Conservation (phyloP, 2,797 vertebrate species). For the Enteromius anoplus region DNA sequence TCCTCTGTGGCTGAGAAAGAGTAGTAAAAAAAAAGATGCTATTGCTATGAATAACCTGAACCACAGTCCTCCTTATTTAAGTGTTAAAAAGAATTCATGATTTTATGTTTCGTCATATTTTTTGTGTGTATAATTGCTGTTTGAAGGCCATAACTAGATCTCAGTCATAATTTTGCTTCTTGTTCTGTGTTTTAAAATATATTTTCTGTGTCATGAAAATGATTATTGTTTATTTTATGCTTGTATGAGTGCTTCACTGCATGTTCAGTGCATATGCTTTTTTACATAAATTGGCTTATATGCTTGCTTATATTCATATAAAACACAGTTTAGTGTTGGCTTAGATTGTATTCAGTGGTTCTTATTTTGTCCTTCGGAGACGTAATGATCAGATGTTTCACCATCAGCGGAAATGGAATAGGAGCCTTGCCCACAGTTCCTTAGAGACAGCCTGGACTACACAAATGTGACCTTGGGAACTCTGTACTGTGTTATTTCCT, state of each 20-base stretch:
- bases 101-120: conserved; percentile 2
- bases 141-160: neutral
- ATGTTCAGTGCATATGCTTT: neutral
- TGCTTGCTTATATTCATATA: conserved; percentile 18
- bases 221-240: neutral
- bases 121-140: neutral
- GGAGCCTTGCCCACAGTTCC: conserved; percentile 37
- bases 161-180: neutral
- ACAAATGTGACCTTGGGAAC: conserved; percentile 52
- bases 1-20: conserved; percentile 19
- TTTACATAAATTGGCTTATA: neutral
- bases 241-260: neutral
- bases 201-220: neutral
- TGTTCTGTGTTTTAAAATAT: neutral
- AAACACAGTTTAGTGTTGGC: conserved; percentile 12
- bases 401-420: conserved; percentile 44
- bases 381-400: conserved; percentile 38
- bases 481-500: conserved; percentile 41
- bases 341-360: conserved; percentile 14
- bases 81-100: neutral
- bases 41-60: neutral
- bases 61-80: neutral
- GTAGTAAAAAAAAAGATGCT: neutral
- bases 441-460: conserved; percentile 32
- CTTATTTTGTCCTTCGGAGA: conserved; percentile 44